Evolutionary conservation across 2,797 vertebrate species (phyloP), one percentile per base, ranked within the genome.

Genomic region (Chiroxiphia lanceolata): DNA sequence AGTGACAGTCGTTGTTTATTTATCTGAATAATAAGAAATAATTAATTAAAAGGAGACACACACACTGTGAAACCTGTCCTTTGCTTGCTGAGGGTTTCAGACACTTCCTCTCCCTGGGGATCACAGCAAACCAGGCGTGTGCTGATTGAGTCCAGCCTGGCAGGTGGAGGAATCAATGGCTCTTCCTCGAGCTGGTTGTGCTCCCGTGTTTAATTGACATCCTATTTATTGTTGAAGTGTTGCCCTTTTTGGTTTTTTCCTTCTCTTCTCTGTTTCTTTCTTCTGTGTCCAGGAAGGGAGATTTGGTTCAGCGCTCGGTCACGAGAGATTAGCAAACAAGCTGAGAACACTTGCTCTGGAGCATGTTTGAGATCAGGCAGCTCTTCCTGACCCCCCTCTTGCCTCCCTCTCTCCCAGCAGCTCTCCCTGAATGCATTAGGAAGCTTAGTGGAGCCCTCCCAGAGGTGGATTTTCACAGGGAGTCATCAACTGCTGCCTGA

Each of bases 251-350:
- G 10, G 1, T 40, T 71, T 80, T 60, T 47, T 15, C 36, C 21
- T 67, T 59, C 8, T 12, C 36, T 48, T 54, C 34, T 71, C 50
- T 47, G 4, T 83, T 44, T 69, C 71, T 60, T 44, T 18, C 53
- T 81, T 65, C 64, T 60, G 47, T 36, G 56, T n/a, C 47, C n/a
- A 42, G 76, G 87, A 69, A 81, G 54, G 51, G 51, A 70, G 92
- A 16, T 72, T 70, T 71, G 67, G 57, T 88, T 92, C 94, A 90
- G 10, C 1, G 40, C 19, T 70, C 1, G 3, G 63, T 72, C 94
- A 68, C 63, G 26, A 6, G 74, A 53, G 72, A 88, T 96, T 71
- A 94, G 40, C 82, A 84, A 94, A 92, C 94, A 91, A 75, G 80
- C 91, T 76, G 67, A 91, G 74, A 91, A 89, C 81, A 71, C 50